Evolutionary conservation across 2,113 vertebrate genomes (phyloP), one percentile per base, ranked within the genome.

Genomic region (Cichladusa arquata): DNA sequence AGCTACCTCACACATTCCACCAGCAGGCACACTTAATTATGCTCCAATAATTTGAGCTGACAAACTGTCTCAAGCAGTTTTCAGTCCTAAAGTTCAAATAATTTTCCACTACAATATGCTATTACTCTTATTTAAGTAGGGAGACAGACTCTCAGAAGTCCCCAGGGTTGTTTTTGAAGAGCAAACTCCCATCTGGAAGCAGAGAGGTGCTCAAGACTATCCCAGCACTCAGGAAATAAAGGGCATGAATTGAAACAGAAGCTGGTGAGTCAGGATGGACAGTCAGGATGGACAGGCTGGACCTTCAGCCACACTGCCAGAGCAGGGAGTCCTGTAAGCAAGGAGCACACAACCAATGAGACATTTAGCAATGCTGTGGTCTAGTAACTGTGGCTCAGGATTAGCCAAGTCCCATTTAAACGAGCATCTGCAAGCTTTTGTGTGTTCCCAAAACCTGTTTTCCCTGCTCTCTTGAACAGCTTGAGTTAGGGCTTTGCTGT

Each of bases 161-260:
- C 12, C 1, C 25, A 38, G 31, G 44, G 29, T 2, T 3, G 4
- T 8, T 12, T 5, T 10, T 5, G 1, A 54, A 31, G 24, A 86
- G 38, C 47, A 71, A 60, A 56, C 9, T 64, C 57, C 22, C 15
- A 82, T 45, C 36, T 80, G 45, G 47, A 48, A 70, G 67, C 62
- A 92, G 22, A 69, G 19, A 56, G 24, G 9, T 14, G 2, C 42
- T 71, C 25, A 19, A 50, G 40, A 76, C 45, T 42, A 51, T 45
- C 33, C 36, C 67, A 82, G 34, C 38, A 62, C 60, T 22, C 34
- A 44, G 31, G 8, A 53, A 78, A 47, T 42, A 18, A 69, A 47
- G 18, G 34, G 12, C 38, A 70, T 38, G 24, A 44, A 36, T n/a
- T 47, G 70, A 23, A 86, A 51, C 9, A 82, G 51, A 40, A 74